Evolutionary conservation across 2,888 invertebrate genomes (phyloP).

Genomic region (Drosophila macrospina): DNA sequence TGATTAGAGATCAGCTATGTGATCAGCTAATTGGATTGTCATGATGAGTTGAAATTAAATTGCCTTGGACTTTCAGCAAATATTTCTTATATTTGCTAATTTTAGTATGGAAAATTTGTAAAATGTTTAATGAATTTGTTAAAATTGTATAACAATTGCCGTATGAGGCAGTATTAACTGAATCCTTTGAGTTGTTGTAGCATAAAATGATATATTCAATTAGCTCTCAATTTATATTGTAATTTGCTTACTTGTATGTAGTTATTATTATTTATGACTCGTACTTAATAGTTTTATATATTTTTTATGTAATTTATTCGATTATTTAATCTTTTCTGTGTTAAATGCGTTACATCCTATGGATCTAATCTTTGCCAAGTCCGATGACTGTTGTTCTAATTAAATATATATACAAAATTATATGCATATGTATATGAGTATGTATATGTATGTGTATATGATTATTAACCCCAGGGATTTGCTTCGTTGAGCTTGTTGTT

Average conservation of each 20-base stretch:
- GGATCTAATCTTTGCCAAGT: conserved; percentile 1
- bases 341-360: background rate
- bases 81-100: background rate
- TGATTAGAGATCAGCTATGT: conserved; percentile 44
- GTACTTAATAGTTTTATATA: background rate
- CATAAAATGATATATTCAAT: too few species aligned
- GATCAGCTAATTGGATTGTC: conserved; percentile 51
- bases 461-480: conserved; percentile 54
- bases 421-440: conserved; percentile 13
- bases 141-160: background rate
- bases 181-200: too few species aligned
- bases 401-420: conserved; percentile 6
- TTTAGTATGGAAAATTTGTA: background rate
- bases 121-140: background rate
- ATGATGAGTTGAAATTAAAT: conserved; percentile 29
- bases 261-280: background rate
- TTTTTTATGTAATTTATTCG: background rate
- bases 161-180: background rate
- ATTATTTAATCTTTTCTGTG: background rate
- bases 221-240: too few species aligned
- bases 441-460: conserved; percentile 14
- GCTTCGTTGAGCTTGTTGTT: conserved; percentile 57
- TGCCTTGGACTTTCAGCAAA: conserved; percentile 21
- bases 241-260: too few species aligned
- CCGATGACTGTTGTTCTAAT: conserved; percentile 24